Evolutionary conservation across 2,797 vertebrate genomes (phyloP).

Genomic region (Avahi laniger): DNA sequence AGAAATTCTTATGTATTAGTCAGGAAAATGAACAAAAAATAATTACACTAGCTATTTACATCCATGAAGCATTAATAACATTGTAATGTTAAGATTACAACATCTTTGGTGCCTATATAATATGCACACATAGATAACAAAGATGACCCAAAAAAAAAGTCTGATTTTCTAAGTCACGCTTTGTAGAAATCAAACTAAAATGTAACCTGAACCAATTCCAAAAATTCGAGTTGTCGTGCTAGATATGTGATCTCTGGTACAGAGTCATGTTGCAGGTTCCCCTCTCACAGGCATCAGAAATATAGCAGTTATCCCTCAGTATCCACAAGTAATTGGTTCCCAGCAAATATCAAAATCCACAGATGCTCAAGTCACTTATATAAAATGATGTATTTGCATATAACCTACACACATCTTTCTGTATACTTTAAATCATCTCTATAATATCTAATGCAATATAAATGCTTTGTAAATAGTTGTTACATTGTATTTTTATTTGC

Average conservation of each 20-base stretch:
- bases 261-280: not conserved
- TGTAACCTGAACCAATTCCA: not conserved
- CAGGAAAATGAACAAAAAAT: constrained; percentile 4
- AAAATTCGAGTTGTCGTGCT: not conserved
- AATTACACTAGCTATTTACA: not conserved
- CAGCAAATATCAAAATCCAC: not conserved
- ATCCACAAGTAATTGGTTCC: not conserved
- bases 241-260: not conserved
- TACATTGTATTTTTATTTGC: not conserved
- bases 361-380: not conserved
- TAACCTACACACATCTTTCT: not conserved
- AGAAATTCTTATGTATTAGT: not conserved
- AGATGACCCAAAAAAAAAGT: not conserved
- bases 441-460: not conserved
- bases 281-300: not conserved
- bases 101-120: not conserved
- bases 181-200: constrained; percentile 42
- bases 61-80: constrained; percentile 11
- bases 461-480: not conserved
- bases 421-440: not conserved
- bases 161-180: not conserved
- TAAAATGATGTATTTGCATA: not conserved
- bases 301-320: not conserved
- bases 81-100: not conserved
- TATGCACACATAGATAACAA: not conserved